Evolutionary conservation across 2,797 vertebrate genomes (phyloP), one percentile per base, ranked within the genome.

Genomic region (Falco cherrug): DNA sequence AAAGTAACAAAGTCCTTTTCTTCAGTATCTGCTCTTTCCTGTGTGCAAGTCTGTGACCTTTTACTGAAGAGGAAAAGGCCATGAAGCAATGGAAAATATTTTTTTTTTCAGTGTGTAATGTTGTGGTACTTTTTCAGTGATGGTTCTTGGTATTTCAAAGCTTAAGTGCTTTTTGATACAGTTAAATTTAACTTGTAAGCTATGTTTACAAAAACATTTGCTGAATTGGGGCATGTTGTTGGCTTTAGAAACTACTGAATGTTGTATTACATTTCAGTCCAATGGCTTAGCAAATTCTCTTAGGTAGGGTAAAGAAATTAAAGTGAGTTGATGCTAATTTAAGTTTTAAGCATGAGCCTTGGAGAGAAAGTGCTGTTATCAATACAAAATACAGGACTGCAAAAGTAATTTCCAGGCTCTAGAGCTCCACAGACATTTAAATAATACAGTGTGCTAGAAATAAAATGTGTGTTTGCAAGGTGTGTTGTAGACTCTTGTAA

Each of bases 71-170:
- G 60, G 64, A 94, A 95, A 95, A 94, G 84, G 74, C 25, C 2
- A 37, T 92, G 92, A 97, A 92, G 94, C 88, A 96, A 84, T 84
- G 86, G 90, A 95, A 95, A 95, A 91, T 85, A 60, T 88, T 75
- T 82, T 89, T 71, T 81, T 89, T 83, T 79, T 60, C 33, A 83
- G 19, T 89, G 45, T 95, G 25, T 89, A 75, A 43, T 19, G 4
- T n/a, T 87, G 64, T 93, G 54, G 15, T 91, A 60, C 53, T 83
- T 92, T 75, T 68, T 73, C 64, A 91, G 29, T 83, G 48, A 65
- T 84, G 37, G 15, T 64, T 93, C 60, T 64, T 89, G 7, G 1
- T 80, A 48, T 77, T 92, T 85, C 83, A 78, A 57, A 87, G 47
- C 21, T 87, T 31, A 37, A 60, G 43, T 69, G 39, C 16, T 91